Evolutionary conservation across 2,888 invertebrate species (phyloP), one percentile per base, ranked within the genome.

Genomic region (Amiota communis): DNA sequence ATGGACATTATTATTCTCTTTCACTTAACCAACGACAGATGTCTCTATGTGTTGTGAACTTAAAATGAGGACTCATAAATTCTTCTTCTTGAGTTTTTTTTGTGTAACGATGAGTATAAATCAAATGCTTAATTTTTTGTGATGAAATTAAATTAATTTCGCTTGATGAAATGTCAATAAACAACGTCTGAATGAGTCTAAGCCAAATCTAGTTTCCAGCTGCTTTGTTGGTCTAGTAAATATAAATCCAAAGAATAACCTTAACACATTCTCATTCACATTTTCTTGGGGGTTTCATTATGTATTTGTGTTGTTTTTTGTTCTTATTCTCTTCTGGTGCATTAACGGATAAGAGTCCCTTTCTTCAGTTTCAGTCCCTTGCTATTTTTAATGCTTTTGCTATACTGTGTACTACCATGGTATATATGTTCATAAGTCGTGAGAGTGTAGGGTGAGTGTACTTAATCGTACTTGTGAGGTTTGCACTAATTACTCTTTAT

Each of bases 401-500:
- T 36, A 36, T 6, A 6, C n/a, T 23, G 3, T 3, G 23, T 23
- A 23, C 23, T n/a, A n/a, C n/a, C n/a, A n/a, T n/a, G n/a, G 23
- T 23, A 23, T 23, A 3, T 23, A 3, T 23, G 23, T 23, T 2
- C 23, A 23, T 23, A 23, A 23, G 23, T 23, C 23, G 23, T 23
- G 23, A 2, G 23, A 23, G 23, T 23, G 23, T 23, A 23, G 23
- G 23, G 23, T 23, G 23, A 56, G 15, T n/a, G 65, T 49, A 72
- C 46, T 73, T 57, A 74, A 70, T 59, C 36, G 74, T 77, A 82
- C 81, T 82, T 82, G 81, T 80, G 78, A 53, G 82, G 82, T 65
- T 83, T 86, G 78, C 80, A 80, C 83, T 86, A 87, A 87, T 84
- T 87, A 81, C 81, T 73, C 76, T 80, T 82, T 75, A 86, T 81